Percentiles rank a stretch among this genome's conserved stretches.
phyloP scores from a whole-genome alignment of 1,140 invertebrate genomes.

The Apocrypta bakeri region DNA sequence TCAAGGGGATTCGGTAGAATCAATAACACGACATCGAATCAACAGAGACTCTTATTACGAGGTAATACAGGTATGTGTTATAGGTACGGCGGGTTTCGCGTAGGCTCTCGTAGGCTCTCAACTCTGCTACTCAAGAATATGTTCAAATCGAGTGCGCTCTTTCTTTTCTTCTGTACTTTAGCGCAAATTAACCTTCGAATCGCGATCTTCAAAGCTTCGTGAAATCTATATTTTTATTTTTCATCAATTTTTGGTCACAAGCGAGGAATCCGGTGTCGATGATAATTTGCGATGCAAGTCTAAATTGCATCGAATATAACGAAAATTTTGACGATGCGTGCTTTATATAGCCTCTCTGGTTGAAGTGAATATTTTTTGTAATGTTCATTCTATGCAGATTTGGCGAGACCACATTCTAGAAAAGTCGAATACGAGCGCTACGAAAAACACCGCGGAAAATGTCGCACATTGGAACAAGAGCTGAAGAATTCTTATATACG shows the following conservation, averaged over 20 bases:
- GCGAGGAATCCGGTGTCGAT: no score
- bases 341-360: no score
- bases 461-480: conserved; percentile 7
- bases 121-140: conserved; percentile 1
- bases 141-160: neutral
- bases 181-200: no score
- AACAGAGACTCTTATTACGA: conserved; percentile 59
- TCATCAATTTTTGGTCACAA: no score
- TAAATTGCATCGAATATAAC: no score
- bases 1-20: conserved; percentile 51
- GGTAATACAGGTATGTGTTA: conserved; percentile 49
- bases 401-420: neutral
- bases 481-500: neutral
- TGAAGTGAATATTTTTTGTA: no score
- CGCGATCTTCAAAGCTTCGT: no score
- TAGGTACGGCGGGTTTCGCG: neutral
- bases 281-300: no score
- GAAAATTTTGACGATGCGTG: no score
- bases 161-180: conserved; percentile 1
- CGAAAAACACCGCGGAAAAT: conserved; percentile 15
- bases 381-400: neutral
- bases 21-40: conserved; percentile 63
- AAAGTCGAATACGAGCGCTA: neutral
- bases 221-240: no score
- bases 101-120: neutral